Base-by-base conservation (phyloP, 2,888 invertebrate species). In the Ophraella communa region DNA sequence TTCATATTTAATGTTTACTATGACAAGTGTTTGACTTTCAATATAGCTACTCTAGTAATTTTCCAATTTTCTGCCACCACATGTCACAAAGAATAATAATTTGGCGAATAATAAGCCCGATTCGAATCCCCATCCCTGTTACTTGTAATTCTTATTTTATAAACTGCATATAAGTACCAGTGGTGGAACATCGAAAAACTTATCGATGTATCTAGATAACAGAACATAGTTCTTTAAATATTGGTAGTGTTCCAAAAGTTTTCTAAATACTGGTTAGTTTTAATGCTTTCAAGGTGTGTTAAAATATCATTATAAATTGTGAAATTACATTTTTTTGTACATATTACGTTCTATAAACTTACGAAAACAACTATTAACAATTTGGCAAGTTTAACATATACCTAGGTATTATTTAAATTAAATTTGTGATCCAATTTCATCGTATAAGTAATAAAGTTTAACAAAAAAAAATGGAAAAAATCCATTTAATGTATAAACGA, bases 71-170 rank as follows among this genome's bases (percentile, higher is more conserved):
- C 71, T 66, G 62, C 71, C 61, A 67, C 73, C 74, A 71, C 73
- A 73, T 73, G 74, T 73, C 73, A 74, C 69, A 70, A 63, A 63
- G 67, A 71, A 71, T 72, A 65, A 71, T 72, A 73, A 73, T 72
- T 70, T 70, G 70, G 53, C 67, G 66, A 66, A 69, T 71, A 71
- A 71, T 68, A 66, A 64, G 63, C 57, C 54, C 42, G 47, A 59
- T 21, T 44, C 39, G 18, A 45, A 27, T 45, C 63, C 57, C 58
- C 33, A 35, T 20, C 5, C 4, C 35, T 35, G 24, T 33, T 55
- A 49, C 39, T 39, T 39, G 53, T 62, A 39, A 62, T 62, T 56
- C 51, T 57, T 57, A 57, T 62, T 62, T 62, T 47, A 52, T 58
- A 27, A 57, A 44, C 45, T 27, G n/a, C 17, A 39, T n/a, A n/a